Base-by-base conservation (phyloP, 1,140 invertebrate species). In the Drusus annulatus region DNA sequence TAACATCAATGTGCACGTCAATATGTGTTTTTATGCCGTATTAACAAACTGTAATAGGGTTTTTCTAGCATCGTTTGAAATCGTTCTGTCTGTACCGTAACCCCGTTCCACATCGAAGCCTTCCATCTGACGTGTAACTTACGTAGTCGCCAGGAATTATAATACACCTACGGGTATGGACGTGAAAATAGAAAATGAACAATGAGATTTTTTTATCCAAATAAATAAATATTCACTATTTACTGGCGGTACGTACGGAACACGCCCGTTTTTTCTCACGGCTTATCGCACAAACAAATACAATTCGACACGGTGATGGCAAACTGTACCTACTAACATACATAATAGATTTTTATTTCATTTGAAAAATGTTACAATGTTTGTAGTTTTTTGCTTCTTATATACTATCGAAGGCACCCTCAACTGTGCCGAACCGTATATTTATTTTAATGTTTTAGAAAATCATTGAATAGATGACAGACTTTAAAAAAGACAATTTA, bases 151-250 rank as follows among this genome's bases (percentile, higher is more conserved):
- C 23, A 62, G 25, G 31, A 65, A 77, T 63, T 77, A 77, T 77
- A 77, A 50, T 77, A 50, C 56, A 52, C 74, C 62, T 31, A 31
- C 62, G 36, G 13, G 60, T 63, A 63, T 65, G 76, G 50, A 78
- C 76, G 76, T 78, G 76, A 78, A 78, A 78, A 78, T 78, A 71
- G 76, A 78, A 78, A 78, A 78, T 19, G 76, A 78, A 78, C 76
- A 78, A 78, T 78, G 76, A 56, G 16, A 65, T 28, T 78, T 78
- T 78, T 78, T 78, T 31, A 25, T 65, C 58, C 25, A 63, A 63
- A 65, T 62, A 77, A 77, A 65, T 62, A 77, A 77, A 65, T 77
- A 77, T 77, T 77, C 75, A 21, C 63, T 78, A 16, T 28, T 45
- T 52, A 25, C 51, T 25, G 50, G 3, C 62, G 51, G 45, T 23